These are phyloP conservation scores for Pocillopora verrucosa DNA, from an alignment of 64 coral and sea anemone genomes.

Conservation along the genomic window DNA sequence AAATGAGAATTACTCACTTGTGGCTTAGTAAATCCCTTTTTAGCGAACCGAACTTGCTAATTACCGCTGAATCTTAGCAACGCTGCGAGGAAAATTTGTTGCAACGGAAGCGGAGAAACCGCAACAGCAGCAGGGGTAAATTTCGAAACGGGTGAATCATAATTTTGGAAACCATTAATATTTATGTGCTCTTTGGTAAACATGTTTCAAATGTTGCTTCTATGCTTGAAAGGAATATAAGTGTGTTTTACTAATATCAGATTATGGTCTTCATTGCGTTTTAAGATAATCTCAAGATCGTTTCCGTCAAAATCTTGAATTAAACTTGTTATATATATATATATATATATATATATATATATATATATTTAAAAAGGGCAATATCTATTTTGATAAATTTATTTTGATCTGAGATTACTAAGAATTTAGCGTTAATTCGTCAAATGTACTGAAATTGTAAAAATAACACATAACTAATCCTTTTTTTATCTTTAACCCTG, in stretches of 20 bases:
- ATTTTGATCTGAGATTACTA: no score
- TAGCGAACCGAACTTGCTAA: neutral
- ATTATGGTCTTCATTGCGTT: no score
- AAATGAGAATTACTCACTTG: neutral
- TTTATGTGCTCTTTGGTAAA: neutral
- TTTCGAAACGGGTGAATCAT: neutral
- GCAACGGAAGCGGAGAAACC: neutral
- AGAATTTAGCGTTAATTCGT: no score
- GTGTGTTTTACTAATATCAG: neutral
- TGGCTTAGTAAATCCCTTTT: constrained; percentile 6
- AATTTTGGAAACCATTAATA: neutral
- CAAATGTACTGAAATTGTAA: no score
- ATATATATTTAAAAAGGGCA: neutral
- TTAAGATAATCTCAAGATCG: no score
- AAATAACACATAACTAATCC: no score
- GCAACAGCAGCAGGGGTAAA: neutral
- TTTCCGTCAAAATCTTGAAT: no score
- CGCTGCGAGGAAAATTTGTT: neutral
- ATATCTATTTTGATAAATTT: neutral
- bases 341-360: no score
- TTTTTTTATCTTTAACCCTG: no score
- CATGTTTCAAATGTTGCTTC: neutral
- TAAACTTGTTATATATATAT: no score
- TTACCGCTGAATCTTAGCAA: neutral
- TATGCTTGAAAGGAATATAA: neutral